Percentiles rank a stretch among this genome's conserved stretches.
Evolutionary conservation across 2,113 vertebrate species (phyloP).

Genomic region (Dolichotis patagonum): DNA sequence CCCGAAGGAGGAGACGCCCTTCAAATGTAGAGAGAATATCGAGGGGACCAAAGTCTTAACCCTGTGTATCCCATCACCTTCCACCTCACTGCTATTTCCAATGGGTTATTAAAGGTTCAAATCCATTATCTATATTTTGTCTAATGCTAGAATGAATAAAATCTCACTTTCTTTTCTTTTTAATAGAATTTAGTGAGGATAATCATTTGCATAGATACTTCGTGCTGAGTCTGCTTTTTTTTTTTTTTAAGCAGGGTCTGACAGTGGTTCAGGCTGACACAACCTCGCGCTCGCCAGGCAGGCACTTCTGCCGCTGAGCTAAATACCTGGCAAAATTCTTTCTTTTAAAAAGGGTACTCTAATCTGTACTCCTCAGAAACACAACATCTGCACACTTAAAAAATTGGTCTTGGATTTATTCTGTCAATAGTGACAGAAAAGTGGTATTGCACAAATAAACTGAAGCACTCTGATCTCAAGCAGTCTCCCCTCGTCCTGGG

Average conservation of each 20-base stretch:
- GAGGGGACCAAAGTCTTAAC: background rate
- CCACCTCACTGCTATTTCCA: background rate
- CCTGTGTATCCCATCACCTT: background rate
- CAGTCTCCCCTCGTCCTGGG: constrained; percentile 15
- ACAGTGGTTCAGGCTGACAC: too few relatives aligned
- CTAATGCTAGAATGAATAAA: background rate
- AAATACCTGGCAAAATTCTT: background rate
- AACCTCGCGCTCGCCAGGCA: too few relatives aligned
- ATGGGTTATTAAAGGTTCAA: background rate
- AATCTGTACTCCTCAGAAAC: constrained; percentile 45
- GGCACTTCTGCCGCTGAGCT: too few relatives aligned
- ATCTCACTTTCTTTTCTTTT: background rate
- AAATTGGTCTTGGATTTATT: constrained; percentile 49
- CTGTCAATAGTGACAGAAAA: constrained; percentile 56
- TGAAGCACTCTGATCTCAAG: background rate
- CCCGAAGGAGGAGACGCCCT: accelerated
- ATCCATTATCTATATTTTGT: background rate
- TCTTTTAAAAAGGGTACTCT: constrained; percentile 23
- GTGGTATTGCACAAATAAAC: constrained; percentile 31
- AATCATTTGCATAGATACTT: background rate
- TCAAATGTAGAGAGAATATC: background rate
- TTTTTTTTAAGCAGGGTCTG: too few relatives aligned
- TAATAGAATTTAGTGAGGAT: background rate
- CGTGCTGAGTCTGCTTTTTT: too few relatives aligned
- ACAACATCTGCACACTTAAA: background rate